Conservation (phyloP, 1,140 invertebrate genomes). For the Drosophila eugracilis region DNA sequence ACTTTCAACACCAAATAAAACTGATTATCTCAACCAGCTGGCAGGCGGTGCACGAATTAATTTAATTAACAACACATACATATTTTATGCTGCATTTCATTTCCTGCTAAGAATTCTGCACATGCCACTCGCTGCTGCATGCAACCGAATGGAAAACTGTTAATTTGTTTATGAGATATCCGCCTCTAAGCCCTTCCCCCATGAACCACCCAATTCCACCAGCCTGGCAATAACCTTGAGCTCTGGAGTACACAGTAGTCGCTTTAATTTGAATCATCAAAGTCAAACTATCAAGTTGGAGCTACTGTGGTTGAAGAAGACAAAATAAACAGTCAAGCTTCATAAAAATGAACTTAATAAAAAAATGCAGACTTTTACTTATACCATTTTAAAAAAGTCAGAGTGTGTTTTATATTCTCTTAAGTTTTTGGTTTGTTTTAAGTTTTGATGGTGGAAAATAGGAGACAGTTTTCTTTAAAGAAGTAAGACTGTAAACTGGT, state of each 20-base stretch:
- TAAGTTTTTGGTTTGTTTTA: too few species aligned
- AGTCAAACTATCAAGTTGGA: slow-evolving; percentile 5
- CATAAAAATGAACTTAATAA: background rate
- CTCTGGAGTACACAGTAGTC: slow-evolving; percentile 2
- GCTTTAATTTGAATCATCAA: slow-evolving; percentile 13
- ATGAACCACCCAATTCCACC: background rate
- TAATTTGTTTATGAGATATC: slow-evolving; percentile 52
- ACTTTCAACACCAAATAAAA: slow-evolving; percentile 78
- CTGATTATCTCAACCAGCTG: slow-evolving; percentile 61
- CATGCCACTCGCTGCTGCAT: slow-evolving; percentile 43
- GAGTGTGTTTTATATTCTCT: too few species aligned
- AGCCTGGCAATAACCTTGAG: slow-evolving; percentile 77
- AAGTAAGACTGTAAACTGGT: slow-evolving; percentile 6
- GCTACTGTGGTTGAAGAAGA: slow-evolving; percentile 1
- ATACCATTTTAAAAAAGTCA: too few species aligned
- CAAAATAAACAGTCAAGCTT: background rate
- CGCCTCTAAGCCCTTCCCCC: background rate
- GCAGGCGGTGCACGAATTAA: slow-evolving; percentile 66
- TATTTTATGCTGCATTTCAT: slow-evolving; percentile 63
- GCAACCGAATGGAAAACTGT: slow-evolving; percentile 46
- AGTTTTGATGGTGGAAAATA: too few species aligned
- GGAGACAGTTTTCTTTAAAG: too few species aligned
- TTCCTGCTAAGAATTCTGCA: slow-evolving; percentile 71
- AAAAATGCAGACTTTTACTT: too few species aligned
- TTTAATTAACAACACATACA: slow-evolving; percentile 70